phyloP scores from a whole-genome alignment of 35 echinoderm and acorn worm species.

The Strongylocentrotus purpuratus region DNA sequence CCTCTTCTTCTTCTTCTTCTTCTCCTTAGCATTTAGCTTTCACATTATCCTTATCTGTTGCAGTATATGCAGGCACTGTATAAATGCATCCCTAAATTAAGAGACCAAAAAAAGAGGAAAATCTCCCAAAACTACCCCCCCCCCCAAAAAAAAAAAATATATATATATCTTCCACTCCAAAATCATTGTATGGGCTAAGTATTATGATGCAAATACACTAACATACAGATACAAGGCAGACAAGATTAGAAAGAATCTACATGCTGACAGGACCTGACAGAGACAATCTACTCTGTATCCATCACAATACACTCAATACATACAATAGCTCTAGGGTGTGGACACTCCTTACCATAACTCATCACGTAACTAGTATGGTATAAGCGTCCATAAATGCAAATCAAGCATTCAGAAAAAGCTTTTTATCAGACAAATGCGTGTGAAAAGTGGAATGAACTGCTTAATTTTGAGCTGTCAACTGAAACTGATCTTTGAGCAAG shows the following conservation, averaged over 20 bases:
- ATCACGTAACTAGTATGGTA: background rate
- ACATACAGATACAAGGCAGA: no score
- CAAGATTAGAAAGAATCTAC: background rate
- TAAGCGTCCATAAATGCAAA: constrained; percentile 4
- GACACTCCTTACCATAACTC: background rate
- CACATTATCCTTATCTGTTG: background rate
- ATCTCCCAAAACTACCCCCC: background rate
- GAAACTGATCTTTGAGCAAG: background rate
- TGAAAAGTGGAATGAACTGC: background rate
- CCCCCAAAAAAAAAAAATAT: no score
- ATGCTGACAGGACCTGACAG: background rate
- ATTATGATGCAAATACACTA: no score
- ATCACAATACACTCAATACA: background rate
- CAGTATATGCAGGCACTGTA: no score
- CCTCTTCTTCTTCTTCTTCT: background rate
- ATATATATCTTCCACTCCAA: background rate
- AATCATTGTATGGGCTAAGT: background rate
- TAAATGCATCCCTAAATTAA: no score
- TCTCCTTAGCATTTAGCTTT: background rate
- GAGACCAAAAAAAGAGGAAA: no score
- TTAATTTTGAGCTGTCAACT: background rate
- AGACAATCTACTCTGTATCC: background rate
- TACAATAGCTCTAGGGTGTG: background rate
- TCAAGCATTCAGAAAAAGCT: background rate
- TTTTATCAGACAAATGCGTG: background rate